Base-by-base conservation (phyloP, 2,113 vertebrate genomes). In the Microtus oregoni region DNA sequence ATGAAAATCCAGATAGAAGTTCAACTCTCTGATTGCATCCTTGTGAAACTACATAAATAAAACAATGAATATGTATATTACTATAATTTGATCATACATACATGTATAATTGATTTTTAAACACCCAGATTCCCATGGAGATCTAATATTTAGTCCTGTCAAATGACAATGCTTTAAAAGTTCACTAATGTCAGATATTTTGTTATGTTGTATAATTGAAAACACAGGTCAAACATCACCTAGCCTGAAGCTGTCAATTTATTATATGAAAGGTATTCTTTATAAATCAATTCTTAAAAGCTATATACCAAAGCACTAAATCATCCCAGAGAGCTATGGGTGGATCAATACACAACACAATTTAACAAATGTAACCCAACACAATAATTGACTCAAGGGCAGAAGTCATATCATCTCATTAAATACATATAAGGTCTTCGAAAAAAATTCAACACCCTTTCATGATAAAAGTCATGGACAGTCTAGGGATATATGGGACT, bases 1-100 rank as follows among this genome's bases (percentile, higher is more conserved):
- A 97, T 89, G 92, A 79, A 95, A 97, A 95, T 95, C 92, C 91
- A 91, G 90, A 96, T 96, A 77, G n/a, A 98, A 97, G 95, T 55
- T 22, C 10, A 0, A 0, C 63, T 83, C 94, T 97, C 90, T 96
- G 35, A 85, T 58, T 92, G 63, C 86, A 89, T 90, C 38, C 38
- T 94, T 68, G 88, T 91, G 93, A 96, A 35, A 86, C 2, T 93
- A 87, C 35, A 58, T 50, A 32, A 50, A 63, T 26, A 0, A 0
- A 83, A 30, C 72, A 97, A 92, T 35, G 93, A 58, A 94, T 7
- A 7, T 38, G 41, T 55, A 96, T n/a, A 24, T 26, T 86, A 86
- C 44, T 67, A 70, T 26, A 90, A 89, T 92, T 26, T 50, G 12
- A 81, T 86, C 24, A 83, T 24, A 55, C 89, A 78, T 73, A 77